Percentiles rank a stretch among this genome's conserved stretches.
These are phyloP conservation scores for Listronotus bonariensis DNA, from an alignment of 1,140 invertebrate genomes.

Conservation along the genomic window DNA sequence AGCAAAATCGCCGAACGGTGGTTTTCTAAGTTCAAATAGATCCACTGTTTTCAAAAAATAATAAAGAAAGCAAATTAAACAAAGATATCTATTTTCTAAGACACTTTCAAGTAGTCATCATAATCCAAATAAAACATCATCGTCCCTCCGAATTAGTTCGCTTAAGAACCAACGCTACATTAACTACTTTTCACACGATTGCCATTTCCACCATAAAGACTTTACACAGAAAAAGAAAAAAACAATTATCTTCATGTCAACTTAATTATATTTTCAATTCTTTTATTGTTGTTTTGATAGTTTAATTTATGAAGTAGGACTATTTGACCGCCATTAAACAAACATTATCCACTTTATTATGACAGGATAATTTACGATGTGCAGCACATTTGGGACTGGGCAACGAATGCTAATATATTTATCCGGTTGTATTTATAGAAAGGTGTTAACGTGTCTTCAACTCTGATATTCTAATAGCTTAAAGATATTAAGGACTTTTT, in stretches of 20 bases:
- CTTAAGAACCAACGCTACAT: constrained; percentile 6
- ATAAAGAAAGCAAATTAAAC: no score
- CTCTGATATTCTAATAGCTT: constrained; percentile 29
- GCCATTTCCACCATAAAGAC: background rate
- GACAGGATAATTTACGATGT: constrained; percentile 33
- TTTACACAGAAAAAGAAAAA: background rate
- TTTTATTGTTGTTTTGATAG: constrained; percentile 34
- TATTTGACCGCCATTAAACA: constrained; percentile 34
- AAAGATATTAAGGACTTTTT: constrained; percentile 23
- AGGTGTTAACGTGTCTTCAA: constrained; percentile 33
- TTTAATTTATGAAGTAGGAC: constrained; percentile 34
- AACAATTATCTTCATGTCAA: constrained; percentile 5
- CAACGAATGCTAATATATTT: constrained; percentile 38
- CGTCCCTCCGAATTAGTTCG: background rate
- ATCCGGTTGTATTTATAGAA: constrained; percentile 38
- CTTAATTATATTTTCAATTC: constrained; percentile 26
- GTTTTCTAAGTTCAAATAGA: no score
- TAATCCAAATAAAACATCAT: background rate
- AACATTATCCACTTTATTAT: constrained; percentile 39
- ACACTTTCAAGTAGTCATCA: no score
- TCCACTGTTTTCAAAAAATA: no score
- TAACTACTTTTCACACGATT: constrained; percentile 7
- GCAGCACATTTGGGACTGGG: constrained; percentile 32
- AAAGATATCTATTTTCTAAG: no score
- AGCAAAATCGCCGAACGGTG: no score